phyloP scores from a whole-genome alignment of 2,113 vertebrate genomes.

The Cyprinodon tularosa region DNA sequence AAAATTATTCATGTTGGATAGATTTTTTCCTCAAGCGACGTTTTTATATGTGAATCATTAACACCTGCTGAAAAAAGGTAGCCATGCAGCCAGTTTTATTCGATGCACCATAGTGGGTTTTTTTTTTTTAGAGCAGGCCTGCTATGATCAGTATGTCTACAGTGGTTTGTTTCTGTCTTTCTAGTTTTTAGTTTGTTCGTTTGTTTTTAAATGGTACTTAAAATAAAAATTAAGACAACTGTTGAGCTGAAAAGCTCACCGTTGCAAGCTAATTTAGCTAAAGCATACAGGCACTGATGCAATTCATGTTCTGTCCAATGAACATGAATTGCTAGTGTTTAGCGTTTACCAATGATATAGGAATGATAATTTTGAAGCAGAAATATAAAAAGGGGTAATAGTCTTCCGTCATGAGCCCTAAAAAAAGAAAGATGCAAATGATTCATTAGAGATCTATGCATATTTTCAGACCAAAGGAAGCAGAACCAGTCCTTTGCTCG shows the following conservation, averaged over 20 bases:
- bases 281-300: not conserved
- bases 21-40: not conserved
- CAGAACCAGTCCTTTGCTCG: no score
- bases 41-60: not conserved
- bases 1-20: no score
- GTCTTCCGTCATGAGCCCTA: no score
- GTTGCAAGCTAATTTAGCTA: not conserved
- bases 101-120: no score
- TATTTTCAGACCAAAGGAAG: no score
- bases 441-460: no score
- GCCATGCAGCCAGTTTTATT: not conserved
- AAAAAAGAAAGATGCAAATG: no score
- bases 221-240: no score
- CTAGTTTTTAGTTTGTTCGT: not conserved
- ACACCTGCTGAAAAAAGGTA: not conserved
- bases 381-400: no score
- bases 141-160: not conserved
- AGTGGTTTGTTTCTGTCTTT: not conserved
- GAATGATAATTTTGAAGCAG: no score
- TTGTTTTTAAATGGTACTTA: not conserved
- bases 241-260: not conserved
- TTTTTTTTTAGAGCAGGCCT: not conserved
- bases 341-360: no score
- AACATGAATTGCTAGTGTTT: no score
- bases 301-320: not conserved